Conservation (phyloP, 1,140 invertebrate genomes). For the Rhizoglyphus robini region DNA sequence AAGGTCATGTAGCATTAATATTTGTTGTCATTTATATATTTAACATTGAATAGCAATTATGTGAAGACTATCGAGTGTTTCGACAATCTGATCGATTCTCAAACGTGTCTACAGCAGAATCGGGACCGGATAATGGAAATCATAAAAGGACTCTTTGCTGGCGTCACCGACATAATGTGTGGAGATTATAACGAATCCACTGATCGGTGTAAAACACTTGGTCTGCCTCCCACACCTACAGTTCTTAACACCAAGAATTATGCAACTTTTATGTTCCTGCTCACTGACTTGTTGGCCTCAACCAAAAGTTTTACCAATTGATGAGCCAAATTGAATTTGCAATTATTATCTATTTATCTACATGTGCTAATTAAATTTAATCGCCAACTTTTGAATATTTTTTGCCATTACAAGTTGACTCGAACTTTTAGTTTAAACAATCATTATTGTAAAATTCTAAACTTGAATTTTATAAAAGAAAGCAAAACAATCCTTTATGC, state of each 20-base stretch:
- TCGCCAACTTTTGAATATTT: too few relatives aligned
- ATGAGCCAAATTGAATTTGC: too few relatives aligned
- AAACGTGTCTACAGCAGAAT: not conserved
- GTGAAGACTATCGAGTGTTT: not conserved
- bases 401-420: too few relatives aligned
- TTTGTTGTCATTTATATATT: too few relatives aligned
- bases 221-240: not conserved
- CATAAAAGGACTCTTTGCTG: not conserved
- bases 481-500: too few relatives aligned
- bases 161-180: conserved; percentile 1
- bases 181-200: conserved; percentile 16
- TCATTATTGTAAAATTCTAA: too few relatives aligned
- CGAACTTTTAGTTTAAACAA: too few relatives aligned
- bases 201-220: conserved; percentile 2
- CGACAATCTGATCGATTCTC: not conserved
- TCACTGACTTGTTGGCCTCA: not conserved
- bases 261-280: not conserved
- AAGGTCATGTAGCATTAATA: too few relatives aligned
- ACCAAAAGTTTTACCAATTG: not conserved
- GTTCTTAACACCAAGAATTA: not conserved
- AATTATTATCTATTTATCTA: too few relatives aligned
- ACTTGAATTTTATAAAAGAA: too few relatives aligned
- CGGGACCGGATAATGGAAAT: not conserved
- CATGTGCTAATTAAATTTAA: too few relatives aligned
- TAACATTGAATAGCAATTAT: not conserved